phyloP scores from a whole-genome alignment of 2,888 invertebrate genomes.

The Caenorhabditis sp. region DNA sequence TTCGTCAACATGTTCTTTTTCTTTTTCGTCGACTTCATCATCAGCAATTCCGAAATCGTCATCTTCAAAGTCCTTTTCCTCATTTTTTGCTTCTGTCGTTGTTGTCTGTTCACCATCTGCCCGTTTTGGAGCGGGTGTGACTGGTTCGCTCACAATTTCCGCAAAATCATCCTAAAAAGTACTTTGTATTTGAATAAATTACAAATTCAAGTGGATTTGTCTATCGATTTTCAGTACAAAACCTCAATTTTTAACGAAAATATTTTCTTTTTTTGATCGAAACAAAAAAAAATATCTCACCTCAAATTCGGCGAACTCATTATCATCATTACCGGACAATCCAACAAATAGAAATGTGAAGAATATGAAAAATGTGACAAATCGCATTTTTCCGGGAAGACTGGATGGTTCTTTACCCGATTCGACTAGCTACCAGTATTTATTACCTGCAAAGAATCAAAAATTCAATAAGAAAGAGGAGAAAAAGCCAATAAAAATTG shows the following conservation, averaged over 20 bases:
- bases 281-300: constrained; percentile 12
- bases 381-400: no score
- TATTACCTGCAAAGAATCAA: no score
- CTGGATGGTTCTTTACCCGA: no score
- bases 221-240: background rate
- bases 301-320: constrained; percentile 66
- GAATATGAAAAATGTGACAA: no score
- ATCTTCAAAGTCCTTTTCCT: constrained; percentile 46
- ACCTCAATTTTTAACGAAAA: no score
- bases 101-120: no score
- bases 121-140: constrained; percentile 1
- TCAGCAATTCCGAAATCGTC: constrained; percentile 60
- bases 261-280: no score
- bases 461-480: no score
- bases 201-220: background rate
- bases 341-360: background rate
- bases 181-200: background rate
- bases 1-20: constrained; percentile 33
- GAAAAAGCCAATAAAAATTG: no score
- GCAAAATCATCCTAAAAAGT: constrained; percentile 31
- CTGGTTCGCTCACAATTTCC: constrained; percentile 18
- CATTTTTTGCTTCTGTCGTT: background rate
- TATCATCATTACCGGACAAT: constrained; percentile 38
- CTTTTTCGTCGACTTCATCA: constrained; percentile 39
- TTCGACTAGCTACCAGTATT: no score